Evolutionary conservation across 2,888 invertebrate genomes (phyloP).

Genomic region (Trissoscelio sp.): DNA sequence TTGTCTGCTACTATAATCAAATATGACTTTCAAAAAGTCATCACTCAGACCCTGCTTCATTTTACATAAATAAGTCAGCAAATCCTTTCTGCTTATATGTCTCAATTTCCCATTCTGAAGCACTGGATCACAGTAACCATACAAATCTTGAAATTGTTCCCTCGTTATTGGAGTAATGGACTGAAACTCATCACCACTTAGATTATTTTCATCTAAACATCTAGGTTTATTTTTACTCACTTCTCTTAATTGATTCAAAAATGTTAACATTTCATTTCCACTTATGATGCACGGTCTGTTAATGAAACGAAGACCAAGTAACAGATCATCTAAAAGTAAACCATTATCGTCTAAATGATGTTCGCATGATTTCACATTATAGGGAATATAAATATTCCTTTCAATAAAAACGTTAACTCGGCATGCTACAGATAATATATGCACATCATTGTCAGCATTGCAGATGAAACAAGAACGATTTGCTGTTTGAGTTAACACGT

Average conservation of each 20-base stretch:
- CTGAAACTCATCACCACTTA: constrained; percentile 54
- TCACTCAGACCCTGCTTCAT: constrained; percentile 40
- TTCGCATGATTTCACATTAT: constrained; percentile 44
- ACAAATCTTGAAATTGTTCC: constrained; percentile 38
- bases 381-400: constrained; percentile 44
- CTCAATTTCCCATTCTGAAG: constrained; percentile 23
- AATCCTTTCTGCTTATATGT: constrained; percentile 30
- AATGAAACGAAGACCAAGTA: constrained; percentile 26
- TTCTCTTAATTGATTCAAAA: constrained; percentile 29
- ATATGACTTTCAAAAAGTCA: too few species aligned
- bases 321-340: neutral
- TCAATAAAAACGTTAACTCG: constrained; percentile 40
- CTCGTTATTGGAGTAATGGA: constrained; percentile 48
- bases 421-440: constrained; percentile 23
- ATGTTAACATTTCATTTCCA: constrained; percentile 7
- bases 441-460: constrained; percentile 36
- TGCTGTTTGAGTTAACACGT: constrained; percentile 24
- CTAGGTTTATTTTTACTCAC: neutral
- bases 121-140: constrained; percentile 33
- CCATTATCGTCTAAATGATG: constrained; percentile 49
- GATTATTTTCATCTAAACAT: constrained; percentile 35
- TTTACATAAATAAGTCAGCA: constrained; percentile 44
- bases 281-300: constrained; percentile 30
- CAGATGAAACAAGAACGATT: constrained; percentile 41
- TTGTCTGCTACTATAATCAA: too few species aligned